These are phyloP conservation scores for Gopherus evgoodei DNA, from an alignment of 2,113 vertebrate species.

Conservation along the genomic window DNA sequence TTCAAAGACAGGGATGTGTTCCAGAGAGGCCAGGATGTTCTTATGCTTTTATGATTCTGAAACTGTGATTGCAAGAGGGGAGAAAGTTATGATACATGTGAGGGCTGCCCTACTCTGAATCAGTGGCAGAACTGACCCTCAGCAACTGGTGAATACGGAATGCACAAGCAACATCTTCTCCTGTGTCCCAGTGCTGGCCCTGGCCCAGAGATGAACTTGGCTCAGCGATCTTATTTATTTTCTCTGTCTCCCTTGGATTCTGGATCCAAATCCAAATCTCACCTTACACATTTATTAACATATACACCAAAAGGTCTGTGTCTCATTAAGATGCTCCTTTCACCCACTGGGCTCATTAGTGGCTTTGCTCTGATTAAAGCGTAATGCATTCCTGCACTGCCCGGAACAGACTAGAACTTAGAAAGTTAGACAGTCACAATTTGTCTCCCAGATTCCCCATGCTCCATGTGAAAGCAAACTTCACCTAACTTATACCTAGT, in stretches of 20 bases:
- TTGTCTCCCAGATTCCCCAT: not conserved
- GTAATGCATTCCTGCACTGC: not conserved
- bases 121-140: not conserved
- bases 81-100: not conserved
- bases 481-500: too few relatives aligned
- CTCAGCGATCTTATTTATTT: not conserved
- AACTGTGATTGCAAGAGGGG: not conserved
- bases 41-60: not conserved
- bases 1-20: not conserved
- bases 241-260: not conserved
- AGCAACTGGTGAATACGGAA: not conserved
- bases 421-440: not conserved
- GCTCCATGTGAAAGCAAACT: not conserved
- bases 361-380: not conserved
- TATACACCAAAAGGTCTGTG: not conserved
- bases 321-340: not conserved
- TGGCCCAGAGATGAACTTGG: not conserved
- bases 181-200: not conserved
- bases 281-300: not conserved
- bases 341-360: not conserved
- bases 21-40: not conserved
- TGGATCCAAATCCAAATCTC: not conserved
- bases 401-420: not conserved
- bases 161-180: not conserved
- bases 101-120: not conserved